These are phyloP conservation scores for Pangasius larnaudii DNA, from an alignment of 2,797 vertebrate genomes.

Conservation along the genomic window DNA sequence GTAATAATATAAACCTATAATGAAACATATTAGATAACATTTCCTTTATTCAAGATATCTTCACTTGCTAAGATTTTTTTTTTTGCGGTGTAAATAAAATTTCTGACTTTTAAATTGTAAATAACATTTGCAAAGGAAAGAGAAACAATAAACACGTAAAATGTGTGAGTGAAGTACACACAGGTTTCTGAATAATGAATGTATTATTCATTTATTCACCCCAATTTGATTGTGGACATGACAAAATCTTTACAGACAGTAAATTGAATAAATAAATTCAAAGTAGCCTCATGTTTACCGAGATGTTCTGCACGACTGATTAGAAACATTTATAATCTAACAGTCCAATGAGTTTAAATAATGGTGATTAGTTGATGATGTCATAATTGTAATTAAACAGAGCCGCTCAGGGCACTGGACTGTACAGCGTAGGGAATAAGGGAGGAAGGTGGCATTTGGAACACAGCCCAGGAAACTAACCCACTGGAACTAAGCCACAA, in stretches of 20 bases:
- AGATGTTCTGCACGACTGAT: background rate
- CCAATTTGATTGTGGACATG: background rate
- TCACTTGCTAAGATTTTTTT: background rate
- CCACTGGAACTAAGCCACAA: conserved; percentile 19
- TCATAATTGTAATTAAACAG: conserved; percentile 23
- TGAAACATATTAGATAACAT: too few species aligned
- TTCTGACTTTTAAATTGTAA: background rate
- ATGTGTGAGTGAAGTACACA: background rate
- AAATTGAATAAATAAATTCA: background rate
- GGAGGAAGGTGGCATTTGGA: conserved; percentile 29
- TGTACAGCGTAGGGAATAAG: background rate
- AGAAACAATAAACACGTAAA: background rate
- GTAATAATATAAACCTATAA: too few species aligned
- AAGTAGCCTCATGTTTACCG: background rate
- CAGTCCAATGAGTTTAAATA: conserved; percentile 21
- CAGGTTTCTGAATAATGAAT: background rate
- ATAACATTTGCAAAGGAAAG: background rate
- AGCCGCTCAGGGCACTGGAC: conserved; percentile 1
- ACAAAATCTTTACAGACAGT: background rate
- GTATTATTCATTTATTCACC: too few species aligned
- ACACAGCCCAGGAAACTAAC: conserved; percentile 13
- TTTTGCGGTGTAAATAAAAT: background rate
- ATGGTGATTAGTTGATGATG: conserved; percentile 18
- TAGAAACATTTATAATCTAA: background rate
- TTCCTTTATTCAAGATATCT: too few species aligned